Evolutionary conservation across 2,888 invertebrate species (phyloP).

Genomic region (Nymphalis c-album): DNA sequence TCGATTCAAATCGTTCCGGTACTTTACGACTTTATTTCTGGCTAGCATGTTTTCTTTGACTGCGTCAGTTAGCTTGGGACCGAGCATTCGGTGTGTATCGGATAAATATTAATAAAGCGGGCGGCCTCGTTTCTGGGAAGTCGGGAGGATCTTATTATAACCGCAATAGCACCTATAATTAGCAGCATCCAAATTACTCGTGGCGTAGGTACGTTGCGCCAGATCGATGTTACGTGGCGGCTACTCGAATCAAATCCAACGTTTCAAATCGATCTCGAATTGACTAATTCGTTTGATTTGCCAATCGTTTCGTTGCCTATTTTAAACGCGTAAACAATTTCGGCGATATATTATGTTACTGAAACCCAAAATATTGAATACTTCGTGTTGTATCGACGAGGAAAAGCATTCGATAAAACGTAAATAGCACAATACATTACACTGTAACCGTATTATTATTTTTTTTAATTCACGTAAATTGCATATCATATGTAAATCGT

Average conservation of each 20-base stretch:
- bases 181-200: constrained; percentile 78
- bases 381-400: too few species aligned
- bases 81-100: constrained; percentile 72
- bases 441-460: not conserved
- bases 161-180: constrained; percentile 82
- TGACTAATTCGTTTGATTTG: constrained; percentile 50
- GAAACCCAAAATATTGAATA: not conserved
- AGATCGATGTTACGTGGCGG: constrained; percentile 68
- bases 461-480: too few species aligned
- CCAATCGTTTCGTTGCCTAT: constrained; percentile 33
- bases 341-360: constrained; percentile 9
- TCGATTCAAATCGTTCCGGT: constrained; percentile 78
- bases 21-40: constrained; percentile 80
- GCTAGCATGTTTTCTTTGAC: constrained; percentile 78
- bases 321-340: constrained; percentile 17
- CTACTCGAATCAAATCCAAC: constrained; percentile 57
- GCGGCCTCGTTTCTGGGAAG: constrained; percentile 81
- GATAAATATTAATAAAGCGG: constrained; percentile 81
- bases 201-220: constrained; percentile 66
- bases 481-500: too few species aligned
- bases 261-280: constrained; percentile 57
- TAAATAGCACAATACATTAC: not conserved
- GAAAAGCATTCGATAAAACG: too few species aligned
- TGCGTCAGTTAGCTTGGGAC: constrained; percentile 78
- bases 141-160: constrained; percentile 81